Base-by-base conservation (phyloP, 2,113 vertebrate species). In the Loxodonta africana region DNA sequence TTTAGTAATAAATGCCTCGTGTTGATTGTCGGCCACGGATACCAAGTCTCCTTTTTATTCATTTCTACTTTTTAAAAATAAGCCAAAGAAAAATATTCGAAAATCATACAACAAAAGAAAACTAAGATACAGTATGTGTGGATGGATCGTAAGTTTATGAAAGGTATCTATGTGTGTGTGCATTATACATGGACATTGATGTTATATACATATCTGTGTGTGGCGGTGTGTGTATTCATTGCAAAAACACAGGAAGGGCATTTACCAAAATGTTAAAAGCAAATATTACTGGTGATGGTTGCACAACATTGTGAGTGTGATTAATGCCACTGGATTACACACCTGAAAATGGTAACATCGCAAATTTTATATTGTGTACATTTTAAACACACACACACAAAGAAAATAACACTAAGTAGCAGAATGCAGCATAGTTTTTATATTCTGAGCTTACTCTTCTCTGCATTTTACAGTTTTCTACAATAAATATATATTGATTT, bases 401-500 rank as follows among this genome's bases (percentile, higher is more conserved):
- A 88, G 51, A 91, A 41, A 87, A 0, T 89, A 90, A 69, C 28
- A 89, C n/a, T 82, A 83, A 77, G 33, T 21, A 88, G 41, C 83
- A 96, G 77, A 92, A 90, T 92, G 26, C 26, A 86, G 53, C 60
- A 81, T 69, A 63, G 20, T 60, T 90, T 93, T 80, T 85, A 85
- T 48, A 83, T 90, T 18, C 95, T 96, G 90, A 83, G 91, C 51
- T 81, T 51, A 71, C 2, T 91, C 17, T 94, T 96, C 94, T 81
- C 67, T 94, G 7, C 10, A 88, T 78, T 94, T 96, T 90, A 95
- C 44, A 48, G 46, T 88, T 95, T 95, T 91, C 62, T 90, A 88
- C 51, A 80, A 82, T 85, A 25, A 88, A 81, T 83, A 86, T 37
- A 93, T 74, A 46, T 17, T 57, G 67, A 90, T 73, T 78, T 60